These are phyloP conservation scores for Caenorhabditis plicata DNA, from an alignment of 2,888 invertebrate species.

Conservation along the genomic window DNA sequence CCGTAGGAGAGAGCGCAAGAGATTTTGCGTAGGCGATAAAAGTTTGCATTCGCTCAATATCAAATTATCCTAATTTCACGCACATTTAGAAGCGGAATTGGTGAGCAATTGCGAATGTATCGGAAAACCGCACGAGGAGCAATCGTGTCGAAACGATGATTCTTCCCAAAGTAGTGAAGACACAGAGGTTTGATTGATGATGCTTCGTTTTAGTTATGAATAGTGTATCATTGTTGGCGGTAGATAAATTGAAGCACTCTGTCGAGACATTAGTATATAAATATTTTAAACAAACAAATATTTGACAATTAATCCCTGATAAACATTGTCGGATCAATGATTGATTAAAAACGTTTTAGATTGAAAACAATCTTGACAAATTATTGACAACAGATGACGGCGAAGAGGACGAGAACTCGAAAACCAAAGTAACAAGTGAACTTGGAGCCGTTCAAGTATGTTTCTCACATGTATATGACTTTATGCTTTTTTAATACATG, in stretches of 20 bases:
- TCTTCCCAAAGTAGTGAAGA: slow-evolving; percentile 24
- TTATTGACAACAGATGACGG: slow-evolving; percentile 10
- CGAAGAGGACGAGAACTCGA: slow-evolving; percentile 8
- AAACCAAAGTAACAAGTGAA: slow-evolving; percentile 12
- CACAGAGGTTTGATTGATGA: too few species aligned
- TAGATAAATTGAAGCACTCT: too few species aligned
- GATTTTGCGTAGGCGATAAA: slow-evolving; percentile 45
- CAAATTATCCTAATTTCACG: too few species aligned
- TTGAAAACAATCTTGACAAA: slow-evolving; percentile 26
- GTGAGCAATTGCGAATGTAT: slow-evolving; percentile 45
- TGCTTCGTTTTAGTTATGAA: too few species aligned
- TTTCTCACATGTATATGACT: too few species aligned
- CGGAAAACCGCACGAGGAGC: slow-evolving; percentile 37
- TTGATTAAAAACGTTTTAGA: slow-evolving; percentile 8
- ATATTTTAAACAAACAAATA: background rate
- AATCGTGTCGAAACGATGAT: slow-evolving; percentile 15
- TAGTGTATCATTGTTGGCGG: slow-evolving; percentile 11
- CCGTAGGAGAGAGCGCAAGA: slow-evolving; percentile 36
- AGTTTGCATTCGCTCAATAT: slow-evolving; percentile 13
- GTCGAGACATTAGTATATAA: background rate
- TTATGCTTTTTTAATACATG: too few species aligned
- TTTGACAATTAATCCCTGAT: too few species aligned
- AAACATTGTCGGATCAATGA: background rate
- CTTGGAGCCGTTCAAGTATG: slow-evolving; percentile 12
- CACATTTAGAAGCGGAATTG: slow-evolving; percentile 20